Base-by-base conservation (phyloP, 2,113 vertebrate species). In the Xerus inauris region DNA sequence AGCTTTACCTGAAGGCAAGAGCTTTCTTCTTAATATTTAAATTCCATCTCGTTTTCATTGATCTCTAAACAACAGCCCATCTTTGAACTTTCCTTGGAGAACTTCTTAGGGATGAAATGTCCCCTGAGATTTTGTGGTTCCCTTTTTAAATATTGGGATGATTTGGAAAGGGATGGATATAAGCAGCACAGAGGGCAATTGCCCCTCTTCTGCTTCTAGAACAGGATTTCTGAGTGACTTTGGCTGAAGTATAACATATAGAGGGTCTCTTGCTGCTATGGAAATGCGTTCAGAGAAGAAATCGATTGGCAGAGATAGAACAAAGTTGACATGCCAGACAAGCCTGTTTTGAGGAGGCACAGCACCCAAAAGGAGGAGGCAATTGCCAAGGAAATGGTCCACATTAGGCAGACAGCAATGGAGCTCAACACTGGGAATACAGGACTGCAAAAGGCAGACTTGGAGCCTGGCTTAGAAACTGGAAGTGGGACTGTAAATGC, bases 21-120 rank as follows among this genome's bases (percentile, higher is more conserved):
- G 97, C 97, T 91, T 98, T 97, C 91, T 91, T 98, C 98, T 98
- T 98, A 98, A 98, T 98, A 98, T 98, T 98, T 98, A 98, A 98
- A 98, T 98, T 96, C 90, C 86, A 98, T 98, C 97, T 97, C 94
- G 1, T 97, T 98, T 98, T 95, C 92, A 97, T 94, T 3, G 0
- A 97, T 98, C 97, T 98, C 97, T 98, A 97, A 98, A 97, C 97
- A 98, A 72, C 73, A 92, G 30, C 49, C 89, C 69, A 93, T 95
- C 95, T 97, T 97, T 97, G 91, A 98, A 97, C 90, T 97, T 96
- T 94, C 96, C 86, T 97, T 71, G 86, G 84, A 97, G 92, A 97
- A 98, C 65, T 93, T 80, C 94, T 1, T 64, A 89, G 97, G 87
- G 51, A 97, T 49, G 94, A 97, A 89, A 96, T 82, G 16, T 75